Conservation (phyloP, 37 sponge, comb jelly and placozoan genomes). For the Hexactinellida sp. region DNA sequence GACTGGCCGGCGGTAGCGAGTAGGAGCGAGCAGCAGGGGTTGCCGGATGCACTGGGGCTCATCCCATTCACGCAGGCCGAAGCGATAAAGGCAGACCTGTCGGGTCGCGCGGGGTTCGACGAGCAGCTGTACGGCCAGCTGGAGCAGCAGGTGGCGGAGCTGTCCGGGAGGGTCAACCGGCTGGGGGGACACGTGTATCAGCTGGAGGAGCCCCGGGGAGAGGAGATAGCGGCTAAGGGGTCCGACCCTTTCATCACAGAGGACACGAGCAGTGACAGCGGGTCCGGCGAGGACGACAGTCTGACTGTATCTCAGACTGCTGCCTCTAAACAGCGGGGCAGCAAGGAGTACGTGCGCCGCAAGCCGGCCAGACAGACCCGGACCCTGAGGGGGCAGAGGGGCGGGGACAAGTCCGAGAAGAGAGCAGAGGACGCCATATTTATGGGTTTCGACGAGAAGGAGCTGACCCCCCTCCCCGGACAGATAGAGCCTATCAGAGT, state of each 20-base stretch:
- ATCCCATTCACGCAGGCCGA: neutral
- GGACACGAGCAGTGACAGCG: neutral
- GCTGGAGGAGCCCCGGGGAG: neutral
- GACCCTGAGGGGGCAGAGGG: neutral
- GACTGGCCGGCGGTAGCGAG: neutral
- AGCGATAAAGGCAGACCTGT: neutral
- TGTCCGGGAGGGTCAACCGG: neutral
- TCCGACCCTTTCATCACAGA: conserved; percentile 1
- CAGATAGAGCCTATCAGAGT: conserved; percentile 34
- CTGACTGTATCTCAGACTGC: neutral
- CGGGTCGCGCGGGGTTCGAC: neutral
- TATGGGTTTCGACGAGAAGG: neutral
- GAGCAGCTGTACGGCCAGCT: neutral
- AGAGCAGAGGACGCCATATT: neutral
- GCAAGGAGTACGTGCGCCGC: neutral
- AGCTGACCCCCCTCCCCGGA: conserved; percentile 27
- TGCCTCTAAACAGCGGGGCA: neutral
- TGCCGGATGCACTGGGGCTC: neutral
- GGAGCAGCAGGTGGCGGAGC: neutral
- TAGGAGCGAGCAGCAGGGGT: neutral
- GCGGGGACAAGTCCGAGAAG: neutral
- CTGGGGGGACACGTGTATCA: neutral
- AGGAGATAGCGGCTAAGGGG: neutral
- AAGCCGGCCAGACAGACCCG: neutral
- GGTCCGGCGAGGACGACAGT: neutral